Percentiles rank a stretch among this genome's conserved stretches.
These are phyloP conservation scores for Drosophila differens DNA, from an alignment of 2,888 invertebrate genomes.

Conservation along the genomic window DNA sequence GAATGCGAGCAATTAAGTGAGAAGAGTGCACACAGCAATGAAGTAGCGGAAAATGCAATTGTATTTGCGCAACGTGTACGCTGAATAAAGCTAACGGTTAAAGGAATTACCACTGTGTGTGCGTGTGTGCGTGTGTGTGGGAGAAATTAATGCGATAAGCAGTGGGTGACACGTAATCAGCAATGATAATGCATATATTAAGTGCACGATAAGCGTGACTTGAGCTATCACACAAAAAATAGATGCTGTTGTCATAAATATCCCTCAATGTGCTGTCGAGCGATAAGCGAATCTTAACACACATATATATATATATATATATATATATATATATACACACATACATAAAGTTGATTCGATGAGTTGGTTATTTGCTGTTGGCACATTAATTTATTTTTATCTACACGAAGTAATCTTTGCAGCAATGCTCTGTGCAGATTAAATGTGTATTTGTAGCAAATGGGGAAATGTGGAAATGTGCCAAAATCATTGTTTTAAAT, in stretches of 20 bases:
- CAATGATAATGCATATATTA: conserved; percentile 49
- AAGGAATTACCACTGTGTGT: background rate
- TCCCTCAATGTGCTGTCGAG: conserved; percentile 8
- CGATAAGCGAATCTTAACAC: conserved; percentile 11
- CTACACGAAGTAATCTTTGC: background rate
- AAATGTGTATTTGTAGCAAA: background rate
- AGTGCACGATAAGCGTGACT: conserved; percentile 55
- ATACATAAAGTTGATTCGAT: background rate
- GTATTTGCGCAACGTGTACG: conserved; percentile 56
- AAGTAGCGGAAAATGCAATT: conserved; percentile 70
- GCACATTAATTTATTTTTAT: background rate
- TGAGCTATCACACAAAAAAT: background rate
- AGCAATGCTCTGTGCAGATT: background rate
- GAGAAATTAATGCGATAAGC: background rate
- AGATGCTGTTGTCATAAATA: conserved; percentile 25
- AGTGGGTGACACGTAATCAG: conserved; percentile 43
- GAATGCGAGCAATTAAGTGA: conserved; percentile 77
- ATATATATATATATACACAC: too few species aligned
- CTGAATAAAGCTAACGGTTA: background rate
- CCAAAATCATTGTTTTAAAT: too few species aligned
- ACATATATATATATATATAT: too few species aligned
- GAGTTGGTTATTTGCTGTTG: background rate
- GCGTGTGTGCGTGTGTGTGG: background rate
- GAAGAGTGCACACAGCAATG: conserved; percentile 71
- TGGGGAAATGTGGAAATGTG: background rate